Evolutionary conservation across 1,140 invertebrate species (phyloP).

Genomic region (Medauroidea extradentata): DNA sequence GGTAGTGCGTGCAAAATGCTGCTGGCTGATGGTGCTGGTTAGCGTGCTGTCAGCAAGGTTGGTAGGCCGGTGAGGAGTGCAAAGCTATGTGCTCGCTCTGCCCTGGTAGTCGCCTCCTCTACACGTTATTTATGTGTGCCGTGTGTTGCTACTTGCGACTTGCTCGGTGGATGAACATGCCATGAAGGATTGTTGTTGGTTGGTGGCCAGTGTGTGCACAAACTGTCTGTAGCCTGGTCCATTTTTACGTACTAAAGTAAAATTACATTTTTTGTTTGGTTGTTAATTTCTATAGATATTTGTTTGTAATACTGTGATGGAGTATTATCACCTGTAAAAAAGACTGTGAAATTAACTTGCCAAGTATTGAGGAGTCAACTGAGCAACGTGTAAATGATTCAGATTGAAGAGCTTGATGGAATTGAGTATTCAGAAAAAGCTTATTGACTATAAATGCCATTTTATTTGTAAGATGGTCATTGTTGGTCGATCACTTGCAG

Average conservation of each 20-base stretch:
- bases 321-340: background rate
- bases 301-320: constrained; percentile 1
- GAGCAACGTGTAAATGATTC: background rate
- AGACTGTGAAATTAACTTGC: background rate
- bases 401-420: background rate
- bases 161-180: background rate
- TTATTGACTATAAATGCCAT: background rate
- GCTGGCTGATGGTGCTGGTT: constrained; percentile 9
- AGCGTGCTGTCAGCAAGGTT: constrained; percentile 10
- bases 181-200: background rate
- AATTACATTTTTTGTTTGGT: background rate
- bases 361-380: background rate
- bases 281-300: background rate
- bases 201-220: background rate
- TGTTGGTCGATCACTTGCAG: background rate
- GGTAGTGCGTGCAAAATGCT: constrained; percentile 22
- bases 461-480: background rate
- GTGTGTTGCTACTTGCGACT: constrained; percentile 4
- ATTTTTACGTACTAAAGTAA: background rate
- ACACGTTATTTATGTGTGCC: constrained; percentile 21
- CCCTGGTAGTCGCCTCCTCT: constrained; percentile 15
- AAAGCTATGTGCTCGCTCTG: background rate
- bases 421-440: background rate
- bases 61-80: constrained; percentile 19
- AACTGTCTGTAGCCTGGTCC: background rate